phyloP scores from a whole-genome alignment of 2,113 vertebrate genomes.

The Clarias macrocephalus region DNA sequence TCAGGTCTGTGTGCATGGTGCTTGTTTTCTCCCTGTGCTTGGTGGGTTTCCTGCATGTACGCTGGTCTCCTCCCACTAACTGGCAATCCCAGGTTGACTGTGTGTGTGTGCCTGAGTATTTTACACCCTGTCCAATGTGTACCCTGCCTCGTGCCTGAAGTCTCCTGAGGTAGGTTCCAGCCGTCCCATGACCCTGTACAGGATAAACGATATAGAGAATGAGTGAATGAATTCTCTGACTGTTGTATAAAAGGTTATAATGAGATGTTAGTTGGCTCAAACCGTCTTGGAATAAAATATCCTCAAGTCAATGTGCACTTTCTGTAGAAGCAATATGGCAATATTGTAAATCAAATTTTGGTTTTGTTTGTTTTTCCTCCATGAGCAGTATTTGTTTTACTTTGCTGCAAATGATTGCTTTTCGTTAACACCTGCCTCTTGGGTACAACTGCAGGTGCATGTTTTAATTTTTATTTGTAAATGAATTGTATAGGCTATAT shows the following conservation, averaged over 20 bases:
- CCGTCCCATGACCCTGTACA: too few species aligned
- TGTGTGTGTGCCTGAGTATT: too few species aligned
- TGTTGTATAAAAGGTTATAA: background rate
- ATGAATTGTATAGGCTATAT: background rate
- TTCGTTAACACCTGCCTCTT: constrained; percentile 32
- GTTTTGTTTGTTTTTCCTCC: background rate
- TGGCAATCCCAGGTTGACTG: too few species aligned
- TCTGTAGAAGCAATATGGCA: background rate
- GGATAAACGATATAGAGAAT: too few species aligned
- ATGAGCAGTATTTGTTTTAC: constrained; percentile 35
- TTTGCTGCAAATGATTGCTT: constrained; percentile 7
- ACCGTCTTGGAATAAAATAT: background rate
- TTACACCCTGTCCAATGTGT: too few species aligned
- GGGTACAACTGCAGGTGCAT: background rate
- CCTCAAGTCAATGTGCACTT: constrained; percentile 49
- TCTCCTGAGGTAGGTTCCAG: too few species aligned
- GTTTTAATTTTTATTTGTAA: background rate
- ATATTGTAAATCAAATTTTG: background rate
- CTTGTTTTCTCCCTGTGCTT: too few species aligned
- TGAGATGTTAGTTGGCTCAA: background rate
- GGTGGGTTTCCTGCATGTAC: too few species aligned
- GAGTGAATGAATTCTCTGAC: background rate
- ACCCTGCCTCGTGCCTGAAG: too few species aligned
- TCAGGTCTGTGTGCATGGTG: too few species aligned
- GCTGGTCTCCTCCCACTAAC: too few species aligned